Evolutionary conservation across 2,797 vertebrate species (phyloP).

Genomic region (Hemitrygon akajei): DNA sequence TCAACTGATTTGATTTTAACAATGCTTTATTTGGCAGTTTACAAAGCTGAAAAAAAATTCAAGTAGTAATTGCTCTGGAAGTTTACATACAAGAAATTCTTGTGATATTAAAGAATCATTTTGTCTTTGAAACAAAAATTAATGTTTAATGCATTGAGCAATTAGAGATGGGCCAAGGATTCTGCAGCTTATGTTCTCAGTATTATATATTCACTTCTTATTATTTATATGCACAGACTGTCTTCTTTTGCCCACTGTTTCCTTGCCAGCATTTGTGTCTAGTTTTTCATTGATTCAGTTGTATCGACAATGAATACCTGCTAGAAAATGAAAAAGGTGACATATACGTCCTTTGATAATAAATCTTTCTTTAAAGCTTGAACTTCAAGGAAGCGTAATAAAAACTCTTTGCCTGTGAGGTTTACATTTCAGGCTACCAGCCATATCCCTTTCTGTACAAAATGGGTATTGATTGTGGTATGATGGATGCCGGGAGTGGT

Average conservation of each 20-base stretch:
- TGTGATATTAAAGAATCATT: background rate
- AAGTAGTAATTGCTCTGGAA: background rate
- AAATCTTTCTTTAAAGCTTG: no score
- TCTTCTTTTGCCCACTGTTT: no score
- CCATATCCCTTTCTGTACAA: background rate
- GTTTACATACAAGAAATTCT: background rate
- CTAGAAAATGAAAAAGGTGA: no score
- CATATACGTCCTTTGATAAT: no score
- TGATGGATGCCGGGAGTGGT: constrained; percentile 41
- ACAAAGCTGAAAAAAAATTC: background rate
- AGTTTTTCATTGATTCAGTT: no score
- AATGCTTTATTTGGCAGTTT: background rate
- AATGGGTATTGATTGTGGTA: constrained; percentile 22
- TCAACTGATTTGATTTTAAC: background rate
- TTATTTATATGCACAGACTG: no score
- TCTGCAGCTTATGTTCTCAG: no score
- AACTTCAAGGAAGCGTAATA: background rate
- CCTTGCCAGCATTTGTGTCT: no score
- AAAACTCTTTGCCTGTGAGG: background rate
- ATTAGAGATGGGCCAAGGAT: no score
- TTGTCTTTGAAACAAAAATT: no score
- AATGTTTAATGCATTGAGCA: background rate
- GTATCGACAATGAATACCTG: no score
- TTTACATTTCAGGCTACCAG: background rate
- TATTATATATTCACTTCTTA: no score